A percentile compares a stretch with the other conserved stretches of the same genome.
These are phyloP conservation scores for Folsomia candida DNA, from an alignment of 2,888 invertebrate genomes.

Conservation along the genomic window DNA sequence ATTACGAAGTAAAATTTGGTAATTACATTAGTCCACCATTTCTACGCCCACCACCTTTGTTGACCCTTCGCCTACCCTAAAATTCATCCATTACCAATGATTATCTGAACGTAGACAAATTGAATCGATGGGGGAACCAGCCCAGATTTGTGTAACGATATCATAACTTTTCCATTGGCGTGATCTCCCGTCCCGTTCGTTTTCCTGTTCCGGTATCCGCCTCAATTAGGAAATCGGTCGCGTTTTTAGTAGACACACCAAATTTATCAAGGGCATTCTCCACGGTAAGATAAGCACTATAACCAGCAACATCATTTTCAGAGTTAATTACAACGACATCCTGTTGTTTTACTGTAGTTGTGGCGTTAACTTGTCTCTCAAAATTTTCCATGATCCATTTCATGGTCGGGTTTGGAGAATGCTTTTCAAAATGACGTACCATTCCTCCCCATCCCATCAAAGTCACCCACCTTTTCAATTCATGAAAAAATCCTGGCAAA, in stretches of 20 bases:
- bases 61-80: constrained; percentile 3
- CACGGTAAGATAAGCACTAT: background rate
- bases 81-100: constrained; percentile 21
- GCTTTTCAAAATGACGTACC: constrained; percentile 11
- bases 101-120: constrained; percentile 18
- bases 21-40: background rate
- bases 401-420: constrained; percentile 6
- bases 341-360: no score
- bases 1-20: background rate
- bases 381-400: constrained; percentile 10
- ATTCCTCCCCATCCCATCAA: constrained; percentile 8
- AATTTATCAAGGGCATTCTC: background rate
- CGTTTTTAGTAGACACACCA: background rate
- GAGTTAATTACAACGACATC: background rate
- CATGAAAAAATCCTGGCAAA: constrained; percentile 13
- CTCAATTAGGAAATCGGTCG: constrained; percentile 13
- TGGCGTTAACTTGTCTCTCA: background rate
- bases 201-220: background rate
- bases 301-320: no score
- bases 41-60: background rate
- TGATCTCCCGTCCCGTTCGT: background rate
- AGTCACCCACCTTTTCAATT: constrained; percentile 14
- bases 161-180: background rate
- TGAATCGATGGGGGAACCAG: no score
- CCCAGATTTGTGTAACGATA: constrained; percentile 18